These are phyloP conservation scores for Physocephala rufipes DNA, from an alignment of 2,888 invertebrate species.

Conservation along the genomic window DNA sequence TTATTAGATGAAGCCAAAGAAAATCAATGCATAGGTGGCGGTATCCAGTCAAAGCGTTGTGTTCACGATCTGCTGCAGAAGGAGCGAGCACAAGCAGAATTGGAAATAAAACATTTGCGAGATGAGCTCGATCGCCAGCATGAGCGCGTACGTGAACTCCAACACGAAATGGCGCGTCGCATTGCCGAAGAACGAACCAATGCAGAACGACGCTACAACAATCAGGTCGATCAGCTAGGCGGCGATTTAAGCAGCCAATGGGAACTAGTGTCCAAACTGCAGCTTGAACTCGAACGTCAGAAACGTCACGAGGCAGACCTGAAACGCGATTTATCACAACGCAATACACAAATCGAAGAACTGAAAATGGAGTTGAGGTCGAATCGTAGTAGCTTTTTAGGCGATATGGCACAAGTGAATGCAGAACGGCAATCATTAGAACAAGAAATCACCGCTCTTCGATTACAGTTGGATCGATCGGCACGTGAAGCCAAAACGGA, in stretches of 20 bases:
- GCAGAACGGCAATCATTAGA: conserved; percentile 83
- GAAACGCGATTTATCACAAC: conserved; percentile 80
- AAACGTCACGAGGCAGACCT: conserved; percentile 79
- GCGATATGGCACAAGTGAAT: conserved; percentile 78
- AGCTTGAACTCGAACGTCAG: conserved; percentile 82
- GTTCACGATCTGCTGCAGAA: conserved; percentile 78
- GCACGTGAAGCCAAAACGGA: conserved; percentile 83
- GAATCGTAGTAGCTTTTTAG: conserved; percentile 76
- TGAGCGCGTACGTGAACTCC: conserved; percentile 77
- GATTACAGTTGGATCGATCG: conserved; percentile 74
- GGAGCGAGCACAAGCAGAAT: conserved; percentile 79
- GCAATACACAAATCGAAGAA: conserved; percentile 79
- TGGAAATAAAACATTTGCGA: conserved; percentile 78
- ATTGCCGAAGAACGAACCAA: conserved; percentile 77
- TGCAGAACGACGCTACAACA: conserved; percentile 77
- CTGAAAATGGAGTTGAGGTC: conserved; percentile 81
- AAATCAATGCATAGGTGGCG: conserved; percentile 47
- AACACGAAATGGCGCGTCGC: conserved; percentile 78
- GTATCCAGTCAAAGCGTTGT: conserved; percentile 70
- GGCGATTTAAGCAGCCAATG: conserved; percentile 82
- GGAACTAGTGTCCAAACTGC: conserved; percentile 80
- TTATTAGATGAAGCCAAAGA: conserved; percentile 73
- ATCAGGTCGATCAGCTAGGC: conserved; percentile 80
- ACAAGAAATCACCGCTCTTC: conserved; percentile 79
- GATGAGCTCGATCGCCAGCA: conserved; percentile 83